These are phyloP conservation scores for Lasioglossum albipes DNA, from an alignment of 1,140 invertebrate genomes.

Conservation along the genomic window DNA sequence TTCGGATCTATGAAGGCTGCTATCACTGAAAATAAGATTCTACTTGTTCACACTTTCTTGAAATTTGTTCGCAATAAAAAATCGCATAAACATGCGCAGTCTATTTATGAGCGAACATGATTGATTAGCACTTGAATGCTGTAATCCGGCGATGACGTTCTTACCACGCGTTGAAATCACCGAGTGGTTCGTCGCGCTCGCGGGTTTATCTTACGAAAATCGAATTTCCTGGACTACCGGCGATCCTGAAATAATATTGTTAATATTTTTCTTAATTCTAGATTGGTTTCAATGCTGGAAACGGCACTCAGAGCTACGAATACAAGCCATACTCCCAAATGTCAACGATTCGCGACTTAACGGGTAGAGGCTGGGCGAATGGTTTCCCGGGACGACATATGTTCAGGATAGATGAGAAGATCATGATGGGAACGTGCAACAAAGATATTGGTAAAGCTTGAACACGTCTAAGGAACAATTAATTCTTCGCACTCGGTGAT, in stretches of 20 bases:
- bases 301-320: constrained; percentile 93
- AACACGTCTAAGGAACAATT: background rate
- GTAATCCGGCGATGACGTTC: background rate
- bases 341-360: constrained; percentile 90
- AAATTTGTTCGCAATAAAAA: too few species aligned
- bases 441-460: constrained; percentile 88
- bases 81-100: too few species aligned
- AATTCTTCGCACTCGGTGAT: background rate
- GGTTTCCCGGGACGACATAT: constrained; percentile 93
- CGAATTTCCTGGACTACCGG: too few species aligned
- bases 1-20: too few species aligned
- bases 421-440: constrained; percentile 94
- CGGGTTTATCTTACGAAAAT: too few species aligned
- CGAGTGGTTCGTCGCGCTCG: background rate
- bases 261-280: constrained; percentile 65
- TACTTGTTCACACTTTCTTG: too few species aligned
- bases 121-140: too few species aligned
- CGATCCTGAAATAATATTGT: background rate
- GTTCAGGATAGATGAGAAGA: constrained; percentile 96
- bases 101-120: too few species aligned
- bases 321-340: constrained; percentile 95
- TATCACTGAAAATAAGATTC: too few species aligned
- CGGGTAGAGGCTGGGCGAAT: constrained; percentile 92
- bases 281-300: constrained; percentile 97
- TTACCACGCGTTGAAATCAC: background rate